Percentiles rank a stretch among this genome's conserved stretches.
Evolutionary conservation across 2,797 vertebrate species (phyloP).

Genomic region (Heteromormyrus szaboi): DNA sequence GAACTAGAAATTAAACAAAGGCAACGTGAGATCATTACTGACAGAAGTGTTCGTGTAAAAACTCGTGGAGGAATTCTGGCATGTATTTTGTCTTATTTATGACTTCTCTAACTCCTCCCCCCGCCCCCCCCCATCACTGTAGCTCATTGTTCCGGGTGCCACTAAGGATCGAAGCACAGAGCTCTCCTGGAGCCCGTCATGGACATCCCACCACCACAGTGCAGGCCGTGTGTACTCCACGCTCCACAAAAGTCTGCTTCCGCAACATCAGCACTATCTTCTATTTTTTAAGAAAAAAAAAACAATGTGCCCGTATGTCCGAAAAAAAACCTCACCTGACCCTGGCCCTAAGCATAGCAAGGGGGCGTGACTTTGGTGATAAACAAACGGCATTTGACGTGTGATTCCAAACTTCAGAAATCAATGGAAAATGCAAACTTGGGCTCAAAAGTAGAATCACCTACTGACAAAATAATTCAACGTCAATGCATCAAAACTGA

Average conservation of each 20-base stretch:
- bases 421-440: not conserved
- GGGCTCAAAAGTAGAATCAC: not conserved
- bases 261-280: not conserved
- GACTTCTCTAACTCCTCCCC: not conserved
- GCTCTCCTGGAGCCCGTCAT: not conserved
- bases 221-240: not conserved
- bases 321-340: not conserved
- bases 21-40: not conserved
- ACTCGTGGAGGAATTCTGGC: not conserved
- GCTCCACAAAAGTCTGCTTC: not conserved
- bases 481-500: not conserved
- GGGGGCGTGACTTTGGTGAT: not conserved
- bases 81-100: not conserved
- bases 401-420: not conserved
- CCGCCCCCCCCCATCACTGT: not conserved
- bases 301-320: not conserved
- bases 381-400: not conserved
- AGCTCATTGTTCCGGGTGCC: not conserved
- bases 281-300: not conserved
- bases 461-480: not conserved
- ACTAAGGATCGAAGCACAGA: not conserved
- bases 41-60: not conserved
- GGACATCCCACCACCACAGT: not conserved
- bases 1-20: not conserved
- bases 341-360: not conserved